phyloP scores from a whole-genome alignment of 2,797 vertebrate genomes.

The Mus caroli region DNA sequence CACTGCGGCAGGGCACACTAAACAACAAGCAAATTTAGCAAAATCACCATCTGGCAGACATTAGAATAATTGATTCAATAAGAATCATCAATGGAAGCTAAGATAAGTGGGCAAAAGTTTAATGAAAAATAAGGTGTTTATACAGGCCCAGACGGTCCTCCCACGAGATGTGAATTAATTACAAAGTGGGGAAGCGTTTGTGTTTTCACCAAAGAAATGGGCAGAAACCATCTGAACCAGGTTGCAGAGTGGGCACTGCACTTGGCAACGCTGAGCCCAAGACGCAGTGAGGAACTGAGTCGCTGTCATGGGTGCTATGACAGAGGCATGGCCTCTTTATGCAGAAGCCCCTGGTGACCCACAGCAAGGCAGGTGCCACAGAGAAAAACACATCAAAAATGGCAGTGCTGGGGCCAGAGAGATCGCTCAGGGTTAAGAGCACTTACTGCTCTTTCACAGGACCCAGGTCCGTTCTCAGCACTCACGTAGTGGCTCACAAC shows the following conservation, averaged over 20 bases:
- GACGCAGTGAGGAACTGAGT: no score
- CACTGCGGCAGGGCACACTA: conserved; percentile 12
- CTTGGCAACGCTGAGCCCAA: accelerated
- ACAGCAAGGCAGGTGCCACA: background rate
- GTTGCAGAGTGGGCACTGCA: background rate
- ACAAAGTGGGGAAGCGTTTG: background rate
- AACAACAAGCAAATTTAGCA: conserved; percentile 54
- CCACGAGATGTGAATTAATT: background rate
- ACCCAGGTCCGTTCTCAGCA: background rate
- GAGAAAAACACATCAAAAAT: background rate
- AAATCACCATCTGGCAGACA: conserved; percentile 70
- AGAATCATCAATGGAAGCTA: conserved; percentile 62
- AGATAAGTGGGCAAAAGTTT: conserved; percentile 41
- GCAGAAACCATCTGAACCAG: background rate
- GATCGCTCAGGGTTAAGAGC: background rate
- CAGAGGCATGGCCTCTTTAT: background rate
- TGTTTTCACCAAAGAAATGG: background rate
- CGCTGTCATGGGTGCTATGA: background rate
- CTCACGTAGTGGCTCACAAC: background rate
- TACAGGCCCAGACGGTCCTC: background rate
- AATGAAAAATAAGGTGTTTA: conserved; percentile 50
- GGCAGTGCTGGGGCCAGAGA: background rate
- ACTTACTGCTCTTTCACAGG: background rate
- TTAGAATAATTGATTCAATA: conserved; percentile 56
- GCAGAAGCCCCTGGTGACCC: background rate